These are phyloP conservation scores for Leptoclinus maculatus DNA, from an alignment of 2,797 vertebrate species.

Conservation along the genomic window DNA sequence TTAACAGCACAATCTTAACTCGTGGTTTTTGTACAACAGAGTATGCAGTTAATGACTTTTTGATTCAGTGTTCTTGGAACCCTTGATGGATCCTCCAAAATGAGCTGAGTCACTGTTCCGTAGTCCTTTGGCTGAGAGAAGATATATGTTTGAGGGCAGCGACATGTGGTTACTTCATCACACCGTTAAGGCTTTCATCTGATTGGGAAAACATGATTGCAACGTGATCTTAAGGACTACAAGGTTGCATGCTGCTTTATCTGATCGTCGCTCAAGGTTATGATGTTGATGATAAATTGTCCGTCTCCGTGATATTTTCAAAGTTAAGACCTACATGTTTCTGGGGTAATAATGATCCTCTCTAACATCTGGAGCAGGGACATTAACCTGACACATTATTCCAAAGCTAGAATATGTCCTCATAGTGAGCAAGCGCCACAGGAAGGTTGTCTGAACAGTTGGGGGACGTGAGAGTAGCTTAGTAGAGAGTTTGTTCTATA, in stretches of 20 bases:
- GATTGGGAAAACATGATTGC: background rate
- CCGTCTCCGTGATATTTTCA: constrained; percentile 41
- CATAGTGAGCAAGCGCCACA: constrained; percentile 6
- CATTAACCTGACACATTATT: constrained; percentile 15
- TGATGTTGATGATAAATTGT: constrained; percentile 40
- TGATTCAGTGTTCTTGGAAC: background rate
- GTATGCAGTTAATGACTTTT: background rate
- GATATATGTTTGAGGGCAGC: too few species aligned
- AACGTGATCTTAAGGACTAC: background rate
- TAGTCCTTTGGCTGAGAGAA: background rate
- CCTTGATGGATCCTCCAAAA: background rate
- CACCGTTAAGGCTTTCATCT: background rate
- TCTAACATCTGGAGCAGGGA: constrained; percentile 35
- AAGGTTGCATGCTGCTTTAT: constrained; percentile 1
- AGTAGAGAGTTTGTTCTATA: background rate
- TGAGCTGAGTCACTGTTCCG: background rate
- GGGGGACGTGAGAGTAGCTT: background rate
- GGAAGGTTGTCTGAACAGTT: background rate
- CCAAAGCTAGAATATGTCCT: background rate
- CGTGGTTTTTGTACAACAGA: background rate
- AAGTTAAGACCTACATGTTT: constrained; percentile 45
- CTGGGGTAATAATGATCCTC: constrained; percentile 41
- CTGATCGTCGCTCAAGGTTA: constrained; percentile 38
- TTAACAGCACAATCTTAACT: background rate
- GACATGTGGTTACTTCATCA: background rate